These are phyloP conservation scores for Drosophila nr. medialis DNA, from an alignment of 2,888 invertebrate species.

Conservation along the genomic window DNA sequence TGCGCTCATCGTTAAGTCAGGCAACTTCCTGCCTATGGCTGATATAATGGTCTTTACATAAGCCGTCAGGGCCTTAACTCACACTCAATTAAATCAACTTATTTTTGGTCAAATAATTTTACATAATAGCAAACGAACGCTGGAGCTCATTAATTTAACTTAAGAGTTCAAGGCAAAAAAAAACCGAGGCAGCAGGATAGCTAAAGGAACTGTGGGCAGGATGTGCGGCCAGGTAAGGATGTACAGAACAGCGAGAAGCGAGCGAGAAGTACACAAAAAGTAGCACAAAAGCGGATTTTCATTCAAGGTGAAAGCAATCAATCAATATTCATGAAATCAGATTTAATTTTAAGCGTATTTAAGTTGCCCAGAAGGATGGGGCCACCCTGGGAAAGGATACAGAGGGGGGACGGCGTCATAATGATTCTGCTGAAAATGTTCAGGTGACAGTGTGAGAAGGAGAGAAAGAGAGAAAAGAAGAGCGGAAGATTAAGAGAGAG, in stretches of 20 bases:
- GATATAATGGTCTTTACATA: slow-evolving; percentile 37
- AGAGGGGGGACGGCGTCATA: slow-evolving; percentile 6
- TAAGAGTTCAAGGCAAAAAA: slow-evolving; percentile 60
- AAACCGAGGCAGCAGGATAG: slow-evolving; percentile 17
- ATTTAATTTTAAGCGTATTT: slow-evolving; percentile 80
- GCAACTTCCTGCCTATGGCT: slow-evolving; percentile 42
- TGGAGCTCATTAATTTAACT: slow-evolving; percentile 77
- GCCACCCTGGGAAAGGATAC: neutral
- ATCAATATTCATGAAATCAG: slow-evolving; percentile 81
- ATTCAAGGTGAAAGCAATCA: slow-evolving; percentile 81
- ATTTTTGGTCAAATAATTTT: slow-evolving; percentile 80
- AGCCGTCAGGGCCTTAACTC: slow-evolving; percentile 50
- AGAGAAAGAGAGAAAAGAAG: neutral
- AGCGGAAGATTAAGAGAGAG: neutral
- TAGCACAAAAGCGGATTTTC: slow-evolving; percentile 79
- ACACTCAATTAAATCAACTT: slow-evolving; percentile 76
- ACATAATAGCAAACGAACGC: slow-evolving; percentile 63
- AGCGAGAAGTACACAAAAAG: slow-evolving; percentile 53
- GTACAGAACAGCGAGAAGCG: slow-evolving; percentile 18
- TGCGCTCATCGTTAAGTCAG: slow-evolving; percentile 46
- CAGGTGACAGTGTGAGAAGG: slow-evolving; percentile 42
- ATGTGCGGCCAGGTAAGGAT: slow-evolving; percentile 63
- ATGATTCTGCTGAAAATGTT: slow-evolving; percentile 56
- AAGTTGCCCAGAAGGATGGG: slow-evolving; percentile 45
- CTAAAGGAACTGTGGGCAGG: slow-evolving; percentile 35